Evolutionary conservation across 2,113 vertebrate genomes (phyloP), one percentile per base, ranked within the genome.

Genomic region (Bos javanicus): DNA sequence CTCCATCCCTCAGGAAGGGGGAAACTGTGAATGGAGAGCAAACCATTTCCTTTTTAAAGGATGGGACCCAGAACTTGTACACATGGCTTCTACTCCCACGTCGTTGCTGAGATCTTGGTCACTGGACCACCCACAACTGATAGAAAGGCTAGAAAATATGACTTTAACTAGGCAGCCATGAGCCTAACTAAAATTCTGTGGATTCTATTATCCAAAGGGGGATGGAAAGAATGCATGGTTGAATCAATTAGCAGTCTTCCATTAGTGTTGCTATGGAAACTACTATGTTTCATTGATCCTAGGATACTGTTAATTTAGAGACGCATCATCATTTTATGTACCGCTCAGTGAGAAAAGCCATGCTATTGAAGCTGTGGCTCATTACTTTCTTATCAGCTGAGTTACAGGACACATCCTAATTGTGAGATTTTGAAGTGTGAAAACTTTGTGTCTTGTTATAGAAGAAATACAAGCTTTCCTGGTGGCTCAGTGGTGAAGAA

Each of bases 11-110:
- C 14, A 26, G 94, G 54, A 84, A 23, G 30, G 17, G 9, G 21
- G 46, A 39, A 57, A 17, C 19, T 5, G 14, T 21, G 33, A 67
- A 33, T 1, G 12, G 60, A 48, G 39, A 85, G 19, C 23, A n/a
- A 60, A 15, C 46, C 30, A 23, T 30, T 62, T n/a, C n/a, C 59
- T 76, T 76, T 19, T 15, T 15, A 43, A 85, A 48, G n/a, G 23
- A 33, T 8, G 21, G 17, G 30, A 57, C 43, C 33, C 67, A 52
- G 85, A 82, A 12, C 21, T 25, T 39, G 1, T 0, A 8, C 36
- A 9, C 19, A 0, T 25, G 21, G 39, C 39, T 50, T 39, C 33
- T 2, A 1, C 36, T 19, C 6, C 33, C 21, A 25, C 8, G 4
- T 74, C 48, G 2, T 2, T 28, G 36, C 36, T 67, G 43, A 87